These are phyloP conservation scores for Chorisops tibialis DNA, from an alignment of 2,888 invertebrate genomes.

Conservation along the genomic window DNA sequence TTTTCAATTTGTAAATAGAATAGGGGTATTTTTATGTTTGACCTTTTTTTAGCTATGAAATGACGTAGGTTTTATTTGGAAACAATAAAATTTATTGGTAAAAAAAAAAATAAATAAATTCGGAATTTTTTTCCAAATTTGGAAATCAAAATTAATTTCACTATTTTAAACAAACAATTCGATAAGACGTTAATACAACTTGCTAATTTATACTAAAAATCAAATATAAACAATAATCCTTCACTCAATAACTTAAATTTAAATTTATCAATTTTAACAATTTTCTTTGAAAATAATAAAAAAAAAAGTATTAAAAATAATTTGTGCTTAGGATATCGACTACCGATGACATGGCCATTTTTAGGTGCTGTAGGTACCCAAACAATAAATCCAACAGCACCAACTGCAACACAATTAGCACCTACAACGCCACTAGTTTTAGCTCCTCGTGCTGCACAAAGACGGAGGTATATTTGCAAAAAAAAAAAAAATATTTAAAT, in stretches of 20 bases:
- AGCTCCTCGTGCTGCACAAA: constrained; percentile 69
- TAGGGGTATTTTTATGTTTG: too few species aligned
- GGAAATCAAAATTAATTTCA: background rate
- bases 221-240: background rate
- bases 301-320: constrained; percentile 25
- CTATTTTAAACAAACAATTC: background rate
- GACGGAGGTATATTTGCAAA: constrained; percentile 62
- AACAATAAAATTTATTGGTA: too few species aligned
- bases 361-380: constrained; percentile 58
- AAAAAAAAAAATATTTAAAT: constrained; percentile 14
- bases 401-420: constrained; percentile 49
- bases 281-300: background rate
- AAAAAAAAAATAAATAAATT: too few species aligned
- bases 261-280: background rate
- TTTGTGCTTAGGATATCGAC: constrained; percentile 64
- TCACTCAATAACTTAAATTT: background rate
- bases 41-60: too few species aligned
- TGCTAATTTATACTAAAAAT: constrained; percentile 19
- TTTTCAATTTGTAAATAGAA: background rate
- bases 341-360: constrained; percentile 77
- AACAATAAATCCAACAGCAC: constrained; percentile 60
- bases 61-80: too few species aligned
- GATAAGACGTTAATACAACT: constrained; percentile 34
- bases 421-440: constrained; percentile 58
- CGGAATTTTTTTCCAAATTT: background rate